Evolutionary conservation across 2,797 vertebrate genomes (phyloP).

Genomic region (Sebastes itinus): DNA sequence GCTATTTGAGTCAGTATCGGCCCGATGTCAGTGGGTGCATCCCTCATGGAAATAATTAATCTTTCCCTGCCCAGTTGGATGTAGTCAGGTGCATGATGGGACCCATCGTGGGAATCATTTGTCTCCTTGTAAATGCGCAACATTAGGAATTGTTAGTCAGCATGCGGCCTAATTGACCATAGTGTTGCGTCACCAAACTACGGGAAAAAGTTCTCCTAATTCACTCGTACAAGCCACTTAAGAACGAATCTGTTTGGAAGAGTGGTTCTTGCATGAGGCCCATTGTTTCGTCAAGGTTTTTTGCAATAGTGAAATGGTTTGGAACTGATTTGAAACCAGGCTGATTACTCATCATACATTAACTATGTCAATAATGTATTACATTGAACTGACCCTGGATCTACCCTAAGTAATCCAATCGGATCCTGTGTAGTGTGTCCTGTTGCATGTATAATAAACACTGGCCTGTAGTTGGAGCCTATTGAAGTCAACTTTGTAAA

Average conservation of each 20-base stretch:
- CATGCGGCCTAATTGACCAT: neutral
- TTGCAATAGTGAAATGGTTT: too few species aligned
- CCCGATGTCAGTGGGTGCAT: too few species aligned
- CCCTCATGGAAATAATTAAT: neutral
- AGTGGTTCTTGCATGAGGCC: too few species aligned
- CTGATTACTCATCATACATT: neutral
- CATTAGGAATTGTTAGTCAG: neutral
- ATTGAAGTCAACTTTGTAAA: neutral
- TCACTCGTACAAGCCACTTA: rapidly evolving
- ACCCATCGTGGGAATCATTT: conserved; percentile 1
- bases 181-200: neutral
- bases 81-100: conserved; percentile 5
- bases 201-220: too few species aligned
- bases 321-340: too few species aligned
- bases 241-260: too few species aligned
- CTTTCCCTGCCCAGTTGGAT: neutral
- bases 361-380: neutral
- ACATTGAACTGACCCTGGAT: neutral
- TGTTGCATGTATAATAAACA: neutral
- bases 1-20: too few species aligned
- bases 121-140: conserved; percentile 1
- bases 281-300: too few species aligned
- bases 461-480: neutral
- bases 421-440: neutral
- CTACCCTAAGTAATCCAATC: neutral